These are phyloP conservation scores for Holcopasites calliopsidis DNA, from an alignment of 1,140 invertebrate species.

Conservation along the genomic window DNA sequence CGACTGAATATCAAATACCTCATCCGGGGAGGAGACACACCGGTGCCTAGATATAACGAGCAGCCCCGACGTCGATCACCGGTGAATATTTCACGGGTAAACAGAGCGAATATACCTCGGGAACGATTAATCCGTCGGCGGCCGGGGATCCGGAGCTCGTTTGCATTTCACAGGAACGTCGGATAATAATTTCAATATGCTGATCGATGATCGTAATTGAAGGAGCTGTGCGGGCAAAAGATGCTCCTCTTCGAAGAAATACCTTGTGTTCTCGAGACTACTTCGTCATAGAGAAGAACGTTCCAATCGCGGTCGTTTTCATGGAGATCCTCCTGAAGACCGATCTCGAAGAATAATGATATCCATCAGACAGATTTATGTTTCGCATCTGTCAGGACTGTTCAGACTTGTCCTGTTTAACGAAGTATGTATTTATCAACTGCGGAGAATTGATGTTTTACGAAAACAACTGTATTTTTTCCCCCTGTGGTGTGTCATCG, in stretches of 20 bases:
- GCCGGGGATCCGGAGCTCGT: neutral
- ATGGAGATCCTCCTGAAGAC: neutral
- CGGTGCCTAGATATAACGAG: neutral
- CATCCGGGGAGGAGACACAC: neutral
- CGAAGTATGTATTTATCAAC: too few relatives aligned
- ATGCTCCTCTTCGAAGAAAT: too few relatives aligned
- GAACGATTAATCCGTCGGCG: constrained; percentile 9
- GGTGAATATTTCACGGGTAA: constrained; percentile 27
- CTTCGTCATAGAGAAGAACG: neutral
- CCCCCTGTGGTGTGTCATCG: neutral
- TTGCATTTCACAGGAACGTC: constrained; percentile 23
- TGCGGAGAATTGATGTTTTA: too few relatives aligned
- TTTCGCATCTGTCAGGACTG: neutral
- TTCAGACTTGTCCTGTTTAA: neutral
- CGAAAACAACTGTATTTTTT: too few relatives aligned
- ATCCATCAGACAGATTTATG: neutral
- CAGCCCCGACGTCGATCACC: too few relatives aligned
- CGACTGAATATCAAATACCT: constrained; percentile 13
- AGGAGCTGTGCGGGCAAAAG: too few relatives aligned
- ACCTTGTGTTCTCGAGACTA: too few relatives aligned
- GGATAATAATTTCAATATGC: constrained; percentile 21
- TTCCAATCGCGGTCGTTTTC: constrained; percentile 15
- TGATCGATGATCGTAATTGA: constrained; percentile 9
- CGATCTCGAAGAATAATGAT: neutral
- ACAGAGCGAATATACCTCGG: neutral